These are phyloP conservation scores for Catamblyrhynchus diadema DNA, from an alignment of 2,797 vertebrate species.

Conservation along the genomic window DNA sequence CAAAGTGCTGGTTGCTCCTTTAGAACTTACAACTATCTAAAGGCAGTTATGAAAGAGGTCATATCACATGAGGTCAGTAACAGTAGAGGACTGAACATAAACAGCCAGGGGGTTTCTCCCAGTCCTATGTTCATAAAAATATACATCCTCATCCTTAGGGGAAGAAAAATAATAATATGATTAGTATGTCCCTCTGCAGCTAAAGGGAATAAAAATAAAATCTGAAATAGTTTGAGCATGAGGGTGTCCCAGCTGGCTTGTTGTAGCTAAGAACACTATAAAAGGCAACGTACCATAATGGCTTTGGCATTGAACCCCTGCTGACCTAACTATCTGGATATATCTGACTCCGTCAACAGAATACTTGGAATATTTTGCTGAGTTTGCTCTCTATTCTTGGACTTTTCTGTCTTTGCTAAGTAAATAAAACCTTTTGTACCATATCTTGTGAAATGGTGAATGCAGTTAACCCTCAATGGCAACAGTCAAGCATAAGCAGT, in stretches of 20 bases:
- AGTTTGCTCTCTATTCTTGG: constrained; percentile 57
- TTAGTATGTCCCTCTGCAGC: not conserved
- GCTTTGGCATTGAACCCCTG: constrained; percentile 50
- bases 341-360: constrained; percentile 62
- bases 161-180: not conserved
- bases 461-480: constrained; percentile 29
- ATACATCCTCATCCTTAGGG: not conserved
- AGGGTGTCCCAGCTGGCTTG: constrained; percentile 12
- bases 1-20: not conserved
- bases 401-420: constrained; percentile 43
- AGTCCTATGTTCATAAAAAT: not conserved
- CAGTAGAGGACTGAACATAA: not conserved
- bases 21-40: not conserved
- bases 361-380: constrained; percentile 65
- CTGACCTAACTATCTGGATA: constrained; percentile 53
- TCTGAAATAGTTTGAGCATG: not conserved
- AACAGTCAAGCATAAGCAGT: not conserved
- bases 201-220: not conserved
- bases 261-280: constrained; percentile 28
- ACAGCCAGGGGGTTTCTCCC: not conserved
- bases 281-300: constrained; percentile 24
- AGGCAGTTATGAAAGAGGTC: not conserved
- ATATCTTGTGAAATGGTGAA: constrained; percentile 46
- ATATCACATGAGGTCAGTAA: not conserved
- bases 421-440: constrained; percentile 53